Base-by-base conservation (phyloP, 1,140 invertebrate species). In the Aphaenogaster rudis region DNA sequence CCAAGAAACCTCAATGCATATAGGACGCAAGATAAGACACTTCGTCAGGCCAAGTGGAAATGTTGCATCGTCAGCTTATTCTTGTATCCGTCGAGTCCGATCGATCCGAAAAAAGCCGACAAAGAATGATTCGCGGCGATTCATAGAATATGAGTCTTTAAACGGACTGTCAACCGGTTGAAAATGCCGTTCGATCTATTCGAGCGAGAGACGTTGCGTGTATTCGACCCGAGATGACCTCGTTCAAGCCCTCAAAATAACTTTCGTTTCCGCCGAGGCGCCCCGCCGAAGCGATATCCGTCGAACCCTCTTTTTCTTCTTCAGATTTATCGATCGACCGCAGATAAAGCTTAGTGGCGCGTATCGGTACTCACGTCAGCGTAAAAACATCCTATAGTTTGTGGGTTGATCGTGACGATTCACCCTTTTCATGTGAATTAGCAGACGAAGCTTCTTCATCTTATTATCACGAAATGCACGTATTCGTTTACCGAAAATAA, bases 191-290 rank as follows among this genome's bases (percentile, higher is more conserved):
- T n/a, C 71, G 84, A 88, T 87, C 66, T 90, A 88, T 86, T 71
- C 84, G 74, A 63, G 86, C 84, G 89, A 88, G 74, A 80, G 54
- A 15, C n/a, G 77, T 89, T 77, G 81, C 80, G 89, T 63, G 59
- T 63, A 88, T 50, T 74, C 91, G 90, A 93, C 91, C 91, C 90
- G 71, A 92, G 86, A 93, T 93, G 93, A 93, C 92, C 92, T 92
- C 92, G 92, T 94, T 94, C 90, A 69, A 88, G 81, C 48, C 89
- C 88, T 76, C 72, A 91, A 93, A 93, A 94, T 94, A 94, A 91
- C 93, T 92, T 88, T 91, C 88, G 90, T 72, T 86, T 87, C 88
- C 88, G 86, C 87, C 86, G 88, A 82, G 33, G 17, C 57, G 57
- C 72, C 63, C 45, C 36, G 36, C 36, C 48, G 63, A 42, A 67